Evolutionary conservation across 2,113 vertebrate species (phyloP), one percentile per base, ranked within the genome.

Genomic region (Electrona antarctica): DNA sequence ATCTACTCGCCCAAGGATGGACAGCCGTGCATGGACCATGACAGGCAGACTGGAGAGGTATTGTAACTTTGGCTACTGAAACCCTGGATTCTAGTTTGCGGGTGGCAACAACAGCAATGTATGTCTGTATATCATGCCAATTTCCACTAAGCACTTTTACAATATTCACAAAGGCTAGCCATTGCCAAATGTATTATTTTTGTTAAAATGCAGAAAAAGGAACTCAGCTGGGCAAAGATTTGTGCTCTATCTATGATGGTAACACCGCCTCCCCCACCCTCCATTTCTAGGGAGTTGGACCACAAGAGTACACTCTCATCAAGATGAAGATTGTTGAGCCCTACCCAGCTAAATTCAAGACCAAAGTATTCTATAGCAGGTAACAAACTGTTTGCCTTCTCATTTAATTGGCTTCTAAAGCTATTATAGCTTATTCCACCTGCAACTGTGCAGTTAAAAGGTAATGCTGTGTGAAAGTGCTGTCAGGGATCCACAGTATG

Each of bases 21-120:
- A 13, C 98, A 99, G 70, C 98, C 98, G 51, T 99, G 97, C 79
- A 97, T 99, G 98, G 98, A 99, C 89, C 98, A 99, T 78, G 98
- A 99, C 90, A 95, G 98, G 86, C 97, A 99, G 87, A 96, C 96
- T 56, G 98, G 98, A 89, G 98, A 99, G 96, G 98, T 99, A 90
- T 2, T 61, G 0, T 6, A 7, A 0, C 6, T 4, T 2, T 63
- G 7, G 0, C 21, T 4, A 13, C 11, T 13, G 11, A 5, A 41
- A 41, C 33, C 5, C 33, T 41, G 33, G 3, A 4, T 41, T 41
- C 33, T 41, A 41, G 33, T 41, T 41, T 41, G 33, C 2, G 3
- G 33, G 5, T 41, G 33, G 33, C 21, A 21, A 21, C 21, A 21
- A 21, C 21, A 21, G 21, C 21, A 21, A 21, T 21, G 21, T 21